Evolutionary conservation across 2,113 vertebrate genomes (phyloP), one percentile per base, ranked within the genome.

Genomic region (Dendropsophus ebraccatus): DNA sequence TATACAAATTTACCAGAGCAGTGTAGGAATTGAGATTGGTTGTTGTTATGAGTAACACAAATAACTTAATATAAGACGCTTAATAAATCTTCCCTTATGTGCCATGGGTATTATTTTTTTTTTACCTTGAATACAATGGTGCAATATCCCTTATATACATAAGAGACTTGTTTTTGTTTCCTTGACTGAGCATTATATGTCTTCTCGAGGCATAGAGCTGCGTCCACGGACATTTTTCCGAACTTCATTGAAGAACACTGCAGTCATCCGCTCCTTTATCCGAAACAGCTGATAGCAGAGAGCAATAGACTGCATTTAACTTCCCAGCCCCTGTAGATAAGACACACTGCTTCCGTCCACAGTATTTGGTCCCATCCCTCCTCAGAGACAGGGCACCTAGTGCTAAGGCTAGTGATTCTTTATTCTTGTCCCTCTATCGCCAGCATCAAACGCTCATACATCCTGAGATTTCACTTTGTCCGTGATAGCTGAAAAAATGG

Each of bases 391-490:
- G 62, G 28, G 10, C 70, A n/a, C 47, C 19, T 49, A 28, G 72
- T 28, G 6, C 23, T 12, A 25, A 23, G 19, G 5, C 47, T 56
- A 56, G n/a, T n/a, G 30, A 25, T 21, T 62, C n/a, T 62, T 10
- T 21, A 8, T 78, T 78, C 32, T 56, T 19, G 14, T 35, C n/a
- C 52, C 4, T 56, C 76, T 23, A 50, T 45, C 50, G 11, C 28
- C 77, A 25, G 77, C 21, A 62, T 80, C 12, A 80, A 80, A 80
- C 56, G 0, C 77, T 37, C 54, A 41, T 80, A 41, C 32, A 80
- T 45, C 56, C 23, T 45, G 21, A 62, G 13, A 62, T 58, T 79
- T 79, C 32, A 37, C 54, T 58, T 60, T 80, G 35, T 56, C 23
- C 23, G 9, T 8, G 21, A 37, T n/a, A 58, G 21, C 21, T 16